Evolutionary conservation across 2,888 invertebrate genomes (phyloP), one percentile per base, ranked within the genome.

Genomic region (Netelia inedita): DNA sequence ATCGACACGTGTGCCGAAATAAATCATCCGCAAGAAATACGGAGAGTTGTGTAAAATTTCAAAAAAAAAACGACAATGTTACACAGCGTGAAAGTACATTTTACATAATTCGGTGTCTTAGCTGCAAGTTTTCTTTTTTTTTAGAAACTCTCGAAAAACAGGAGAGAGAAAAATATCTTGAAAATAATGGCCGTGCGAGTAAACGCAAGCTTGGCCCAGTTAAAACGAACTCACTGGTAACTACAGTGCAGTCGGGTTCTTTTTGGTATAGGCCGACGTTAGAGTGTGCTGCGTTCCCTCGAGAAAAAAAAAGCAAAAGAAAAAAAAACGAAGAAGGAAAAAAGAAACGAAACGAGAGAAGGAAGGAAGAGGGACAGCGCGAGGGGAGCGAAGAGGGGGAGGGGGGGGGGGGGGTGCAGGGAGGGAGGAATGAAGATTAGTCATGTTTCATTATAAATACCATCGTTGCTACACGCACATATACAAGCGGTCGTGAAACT

Each of bases 371-470:
- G 41, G 21, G 74, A 43, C n/a, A n/a, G n/a, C n/a, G 57, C 61
- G 28, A 21, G 43, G 23, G 65, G 2, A 23, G n/a, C 16, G 41
- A 63, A 76, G 78, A 78, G 66, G 80, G 73, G 59, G 57, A 61
- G 76, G 55, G 43, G 79, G 87, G 85, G 28, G n/a, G 43, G 23
- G 65, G 2, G 2, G n/a, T 14, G 41, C 59, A 76, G 78, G 78
- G 66, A 80, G 73, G 59, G 57, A 61, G 76, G 75, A 78, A 75
- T 68, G 81, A 74, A 87, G 86, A 89, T 90, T 89, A 89, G 88
- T 89, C 88, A 89, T 89, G 89, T 88, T 89, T 87, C 86, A 88
- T 90, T 89, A 88, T 89, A 87, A 89, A 87, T 88, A 82, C 85
- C 82, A 82, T 79, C 82, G 57, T 72, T 79, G 69, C 82, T 79